Evolutionary conservation across 1,140 invertebrate genomes (phyloP).

Genomic region (Temnothorax longispinosus): DNA sequence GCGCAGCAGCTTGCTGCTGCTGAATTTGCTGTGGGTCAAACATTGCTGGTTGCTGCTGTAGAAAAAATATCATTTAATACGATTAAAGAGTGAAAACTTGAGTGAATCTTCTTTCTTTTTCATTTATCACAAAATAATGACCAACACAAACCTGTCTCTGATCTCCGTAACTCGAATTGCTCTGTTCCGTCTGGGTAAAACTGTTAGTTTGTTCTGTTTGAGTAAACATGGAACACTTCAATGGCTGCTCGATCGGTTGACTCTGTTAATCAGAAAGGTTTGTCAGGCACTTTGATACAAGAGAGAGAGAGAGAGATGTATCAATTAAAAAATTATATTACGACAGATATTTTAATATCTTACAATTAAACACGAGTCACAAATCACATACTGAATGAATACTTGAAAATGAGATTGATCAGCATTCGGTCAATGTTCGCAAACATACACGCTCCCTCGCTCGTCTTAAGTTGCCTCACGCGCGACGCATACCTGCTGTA

Average conservation of each 20-base stretch:
- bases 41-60: slow-evolving; percentile 80
- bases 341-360: neutral
- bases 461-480: slow-evolving; percentile 35
- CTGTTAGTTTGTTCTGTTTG: slow-evolving; percentile 84
- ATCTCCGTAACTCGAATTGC: slow-evolving; percentile 79
- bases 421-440: slow-evolving; percentile 14
- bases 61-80: slow-evolving; percentile 12
- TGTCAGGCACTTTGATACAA: slow-evolving; percentile 35
- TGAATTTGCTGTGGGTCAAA: slow-evolving; percentile 85
- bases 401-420: neutral
- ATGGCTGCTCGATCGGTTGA: slow-evolving; percentile 78
- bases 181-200: slow-evolving; percentile 85
- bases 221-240: slow-evolving; percentile 84
- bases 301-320: too few relatives aligned
- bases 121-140: neutral
- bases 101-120: neutral
- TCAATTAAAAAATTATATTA: neutral
- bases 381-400: neutral
- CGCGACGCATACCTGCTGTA: slow-evolving; percentile 81
- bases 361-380: neutral
- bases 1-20: slow-evolving; percentile 84
- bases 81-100: neutral
- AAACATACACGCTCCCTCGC: slow-evolving; percentile 9
- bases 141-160: slow-evolving; percentile 77
- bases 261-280: slow-evolving; percentile 71